Base-by-base conservation (phyloP, 1,140 invertebrate genomes). In the Hormaphis cornu region DNA sequence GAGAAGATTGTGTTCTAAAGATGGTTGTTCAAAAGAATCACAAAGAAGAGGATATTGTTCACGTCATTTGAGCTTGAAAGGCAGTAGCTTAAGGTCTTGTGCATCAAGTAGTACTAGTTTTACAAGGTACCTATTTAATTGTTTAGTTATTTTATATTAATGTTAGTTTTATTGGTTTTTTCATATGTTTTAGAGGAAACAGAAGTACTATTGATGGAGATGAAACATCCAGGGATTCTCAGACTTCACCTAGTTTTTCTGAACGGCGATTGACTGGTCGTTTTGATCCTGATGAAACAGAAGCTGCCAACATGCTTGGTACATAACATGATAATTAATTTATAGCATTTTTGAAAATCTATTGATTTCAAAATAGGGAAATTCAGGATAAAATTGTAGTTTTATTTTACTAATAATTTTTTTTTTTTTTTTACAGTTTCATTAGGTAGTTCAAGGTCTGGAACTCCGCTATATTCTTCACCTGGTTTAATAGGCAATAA, bases 11-110 rank as follows among this genome's bases (percentile, higher is more conserved):
- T 97, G 94, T 79, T 95, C 93, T 70, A 93, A 91, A 79, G 90
- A 94, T 77, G 90, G 90, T 69, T 99, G 96, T 80, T 90, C 87
- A n/a, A 98, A 98, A 82, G 96, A 99, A 82, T 97, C 94, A 74
- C 96, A 98, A 80, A 81, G 95, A 40, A 83, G 94, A 71, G 96
- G 96, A 8, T 98, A 87, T 79, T 98, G 96, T 79, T 98, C 95
- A 22, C 81, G 95, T 54, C 96, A 98, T 82, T 84, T 98, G 71
- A 96, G 90, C 75, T 82, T 94, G 71, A 88, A 91, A 76, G 90
- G 90, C 18, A 87, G 85, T 73, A 82, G 79, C 54, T 76, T 84
- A 37, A 79, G 81, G 52, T 73, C 77, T 69, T 80, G 77, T 76
- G 85, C 79, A 6, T 77, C 81, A n/a, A 77, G 75, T 71, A 79